A percentile compares a stretch with the other conserved stretches of the same genome.
phyloP scores from a whole-genome alignment of 2,797 vertebrate species.

The Lagorchestes hirsutus region DNA sequence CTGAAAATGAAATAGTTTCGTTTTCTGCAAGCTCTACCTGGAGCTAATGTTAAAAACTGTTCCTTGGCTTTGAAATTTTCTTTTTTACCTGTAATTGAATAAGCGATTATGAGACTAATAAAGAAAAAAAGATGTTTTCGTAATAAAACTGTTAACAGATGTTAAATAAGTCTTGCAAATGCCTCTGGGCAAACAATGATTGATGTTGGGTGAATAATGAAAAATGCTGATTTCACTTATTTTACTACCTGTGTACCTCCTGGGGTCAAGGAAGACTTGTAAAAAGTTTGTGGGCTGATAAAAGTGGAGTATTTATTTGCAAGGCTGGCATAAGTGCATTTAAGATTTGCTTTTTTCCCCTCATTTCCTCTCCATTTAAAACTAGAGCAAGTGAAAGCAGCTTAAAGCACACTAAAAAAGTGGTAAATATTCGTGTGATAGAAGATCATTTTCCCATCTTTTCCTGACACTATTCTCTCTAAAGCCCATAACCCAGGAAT shows the following conservation, averaged over 20 bases:
- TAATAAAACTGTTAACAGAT: slow-evolving; percentile 73
- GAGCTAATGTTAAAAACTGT: slow-evolving; percentile 53
- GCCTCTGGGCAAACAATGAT: slow-evolving; percentile 52
- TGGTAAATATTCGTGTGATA: slow-evolving; percentile 29
- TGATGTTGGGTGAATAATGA: slow-evolving; percentile 56
- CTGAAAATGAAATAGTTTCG: slow-evolving; percentile 37
- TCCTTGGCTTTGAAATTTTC: slow-evolving; percentile 17
- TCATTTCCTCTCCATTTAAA: slow-evolving; percentile 58
- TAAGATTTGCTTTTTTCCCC: neutral
- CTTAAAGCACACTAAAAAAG: slow-evolving; percentile 51
- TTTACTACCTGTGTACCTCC: slow-evolving; percentile 74
- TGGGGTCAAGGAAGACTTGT: slow-evolving; percentile 63
- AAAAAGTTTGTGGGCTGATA: slow-evolving; percentile 73
- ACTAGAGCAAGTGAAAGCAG: slow-evolving; percentile 48
- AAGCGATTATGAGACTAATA: slow-evolving; percentile 67
- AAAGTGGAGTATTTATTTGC: slow-evolving; percentile 72
- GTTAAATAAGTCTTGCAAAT: slow-evolving; percentile 67
- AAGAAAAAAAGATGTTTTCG: slow-evolving; percentile 65
- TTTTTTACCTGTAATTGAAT: slow-evolving; percentile 67
- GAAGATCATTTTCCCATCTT: slow-evolving; percentile 50
- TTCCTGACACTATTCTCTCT: slow-evolving; percentile 37
- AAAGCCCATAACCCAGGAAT: neutral
- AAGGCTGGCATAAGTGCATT: slow-evolving; percentile 57
- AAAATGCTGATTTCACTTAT: slow-evolving; percentile 71
- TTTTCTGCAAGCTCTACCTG: slow-evolving; percentile 49